Evolutionary conservation across 2,113 vertebrate genomes (phyloP), one percentile per base, ranked within the genome.

Genomic region (Ammodytes marinus): DNA sequence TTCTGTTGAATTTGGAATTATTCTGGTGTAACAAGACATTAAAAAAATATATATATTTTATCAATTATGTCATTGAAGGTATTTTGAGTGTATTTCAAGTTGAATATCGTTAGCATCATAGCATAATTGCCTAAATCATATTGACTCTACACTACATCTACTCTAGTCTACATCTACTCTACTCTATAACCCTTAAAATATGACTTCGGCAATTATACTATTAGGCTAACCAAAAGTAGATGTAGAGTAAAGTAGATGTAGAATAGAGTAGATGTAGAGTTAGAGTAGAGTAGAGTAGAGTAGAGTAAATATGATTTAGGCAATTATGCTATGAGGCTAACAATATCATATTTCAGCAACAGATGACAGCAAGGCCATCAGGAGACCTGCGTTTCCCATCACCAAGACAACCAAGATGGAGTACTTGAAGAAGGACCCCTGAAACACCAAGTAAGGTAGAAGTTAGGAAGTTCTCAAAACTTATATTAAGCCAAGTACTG

Each of bases 361-460:
- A 60, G 27, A 43, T 39, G 8, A 46, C 60, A 80, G 7, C 39
- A 87, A 42, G 2, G 68, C 61, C 1, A 37, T 6, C 0, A 86
- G 45, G 35, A 82, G 40, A 2, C 64, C 84, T 50, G 47, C 4
- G 52, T 77, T 87, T n/a, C 76, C 85, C 8, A 87, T 40, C 63
- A 46, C 77, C 14, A 80, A 61, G 14, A 11, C 55, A 52, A 40
- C 57, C 76, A 87, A 15, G 50, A 66, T 13, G 35, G 59, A 8
- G 2, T 39, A 42, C 72, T 80, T 87, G 0, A 65, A n/a, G 45
- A 57, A 13, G 49, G 67, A 19, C 2, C 2, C 39, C 85, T 87
- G 72, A 58, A 72, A 86, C 47, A 69, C 4, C 79, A 35, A 72
- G 37, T 2, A 14, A 50, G 17, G 9, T 5, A 37, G 5, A 50